Evolutionary conservation across 2,113 vertebrate species (phyloP), one percentile per base, ranked within the genome.

Genomic region (Carlito syrichta): DNA sequence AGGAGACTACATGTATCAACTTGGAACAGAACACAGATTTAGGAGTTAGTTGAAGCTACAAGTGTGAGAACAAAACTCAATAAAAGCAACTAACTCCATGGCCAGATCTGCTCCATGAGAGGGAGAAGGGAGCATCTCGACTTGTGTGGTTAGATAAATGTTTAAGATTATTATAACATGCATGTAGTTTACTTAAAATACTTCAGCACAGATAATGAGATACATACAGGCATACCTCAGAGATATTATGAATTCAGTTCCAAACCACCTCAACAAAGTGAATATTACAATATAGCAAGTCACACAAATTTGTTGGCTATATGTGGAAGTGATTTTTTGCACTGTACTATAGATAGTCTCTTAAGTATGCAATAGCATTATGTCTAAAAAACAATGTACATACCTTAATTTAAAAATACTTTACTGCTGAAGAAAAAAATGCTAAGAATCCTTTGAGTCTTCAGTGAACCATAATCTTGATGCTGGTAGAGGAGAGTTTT

Each of bases 141-240:
- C 22, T 71, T 11, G 38, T 45, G 11, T 56, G 58, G 56, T n/a
- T n/a, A 74, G 25, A 76, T 82, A 86, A 91, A 94, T 86, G 62
- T 62, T 88, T 95, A 88, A 66, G 48, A 69, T 88, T 89, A 83
- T 48, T 35, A 68, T 60, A 60, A 85, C 27, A 50, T 35, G 6
- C 62, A 52, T 81, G 35, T 69, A 81, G 86, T 84, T 82, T 82
- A 82, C 54, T 85, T 95, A 79, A 91, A 66, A 76, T 92, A 76
- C 43, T 48, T 94, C 38, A 69, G 19, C 35, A n/a, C 11, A 60
- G 85, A 87, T 50, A 92, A 48, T 78, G 20, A 91, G 60, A 89
- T 89, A 69, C n/a, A 23, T 66, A 13, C 16, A 66, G 32, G 16
- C 63, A n/a, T 66, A 35, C 30, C 63, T 66, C 63, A 66, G 32